Conservation (phyloP, 2,797 vertebrate species). For the Clarias platycephalus region DNA sequence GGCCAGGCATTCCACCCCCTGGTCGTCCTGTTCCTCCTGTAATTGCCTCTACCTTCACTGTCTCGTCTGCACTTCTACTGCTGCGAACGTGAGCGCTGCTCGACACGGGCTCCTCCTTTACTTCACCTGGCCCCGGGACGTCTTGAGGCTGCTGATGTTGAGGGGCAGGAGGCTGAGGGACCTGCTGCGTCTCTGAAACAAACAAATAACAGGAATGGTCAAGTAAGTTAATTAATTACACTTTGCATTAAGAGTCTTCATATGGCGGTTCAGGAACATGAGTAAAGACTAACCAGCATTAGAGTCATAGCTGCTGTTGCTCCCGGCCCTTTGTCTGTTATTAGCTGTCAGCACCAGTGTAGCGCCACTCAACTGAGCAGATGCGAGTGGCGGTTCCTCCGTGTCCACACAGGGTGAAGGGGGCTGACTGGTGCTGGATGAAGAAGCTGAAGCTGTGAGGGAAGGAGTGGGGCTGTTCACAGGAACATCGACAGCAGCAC, state of each 20-base stretch:
- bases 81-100: slow-evolving; percentile 57
- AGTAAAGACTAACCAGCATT: slow-evolving; percentile 70
- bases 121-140: slow-evolving; percentile 63
- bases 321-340: slow-evolving; percentile 76
- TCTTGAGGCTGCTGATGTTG: slow-evolving; percentile 67
- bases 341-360: slow-evolving; percentile 47
- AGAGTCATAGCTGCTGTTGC: slow-evolving; percentile 85
- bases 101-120: slow-evolving; percentile 69
- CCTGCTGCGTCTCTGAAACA: slow-evolving; percentile 72
- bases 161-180: slow-evolving; percentile 63
- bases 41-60: slow-evolving; percentile 75
- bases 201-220: neutral
- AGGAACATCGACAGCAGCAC: slow-evolving; percentile 68
- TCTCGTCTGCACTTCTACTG: slow-evolving; percentile 69
- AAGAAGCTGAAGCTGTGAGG: slow-evolving; percentile 67
- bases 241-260: neutral
- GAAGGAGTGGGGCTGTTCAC: slow-evolving; percentile 73
- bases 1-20: slow-evolving; percentile 70
- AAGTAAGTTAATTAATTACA: neutral
- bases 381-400: slow-evolving; percentile 69
- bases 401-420: slow-evolving; percentile 76
- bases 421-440: slow-evolving; percentile 76
- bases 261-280: neutral
- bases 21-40: slow-evolving; percentile 73
- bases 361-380: slow-evolving; percentile 54